Percentiles rank a stretch among this genome's conserved stretches.
These are phyloP conservation scores for Mastomys natalensis DNA, from an alignment of 2,113 vertebrate species.

Conservation along the genomic window DNA sequence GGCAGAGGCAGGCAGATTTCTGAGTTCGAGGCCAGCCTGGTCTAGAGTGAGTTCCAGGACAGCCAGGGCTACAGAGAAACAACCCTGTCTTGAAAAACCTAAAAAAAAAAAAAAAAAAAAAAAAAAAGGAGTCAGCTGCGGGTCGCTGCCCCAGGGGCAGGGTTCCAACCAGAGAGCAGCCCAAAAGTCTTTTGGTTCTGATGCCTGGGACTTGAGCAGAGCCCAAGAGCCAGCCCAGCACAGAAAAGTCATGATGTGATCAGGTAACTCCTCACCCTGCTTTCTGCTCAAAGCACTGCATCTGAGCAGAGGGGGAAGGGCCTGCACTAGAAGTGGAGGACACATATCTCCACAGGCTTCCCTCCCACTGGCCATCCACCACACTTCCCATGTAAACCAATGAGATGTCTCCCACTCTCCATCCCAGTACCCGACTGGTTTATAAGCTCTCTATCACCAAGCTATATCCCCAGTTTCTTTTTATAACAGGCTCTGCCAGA, in stretches of 20 bases:
- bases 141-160: neutral
- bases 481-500: neutral
- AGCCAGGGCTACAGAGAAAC: too few relatives aligned
- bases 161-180: neutral
- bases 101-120: too few relatives aligned
- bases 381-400: neutral
- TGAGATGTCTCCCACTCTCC: neutral
- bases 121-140: fast-evolving
- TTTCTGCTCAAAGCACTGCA: neutral
- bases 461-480: neutral
- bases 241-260: neutral
- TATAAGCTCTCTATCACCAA: neutral
- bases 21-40: too few relatives aligned
- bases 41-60: too few relatives aligned
- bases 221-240: neutral
- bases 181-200: neutral
- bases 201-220: too few relatives aligned
- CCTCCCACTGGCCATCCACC: neutral
- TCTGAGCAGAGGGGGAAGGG: neutral
- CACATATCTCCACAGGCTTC: neutral
- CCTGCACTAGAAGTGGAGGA: fast-evolving
- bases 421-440: too few relatives aligned
- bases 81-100: too few relatives aligned
- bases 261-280: fast-evolving
- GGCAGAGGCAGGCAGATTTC: too few relatives aligned